Percentiles rank a stretch among this genome's conserved stretches.
Conservation (phyloP, 2,113 vertebrate genomes). For the Neolamprologus toae region DNA sequence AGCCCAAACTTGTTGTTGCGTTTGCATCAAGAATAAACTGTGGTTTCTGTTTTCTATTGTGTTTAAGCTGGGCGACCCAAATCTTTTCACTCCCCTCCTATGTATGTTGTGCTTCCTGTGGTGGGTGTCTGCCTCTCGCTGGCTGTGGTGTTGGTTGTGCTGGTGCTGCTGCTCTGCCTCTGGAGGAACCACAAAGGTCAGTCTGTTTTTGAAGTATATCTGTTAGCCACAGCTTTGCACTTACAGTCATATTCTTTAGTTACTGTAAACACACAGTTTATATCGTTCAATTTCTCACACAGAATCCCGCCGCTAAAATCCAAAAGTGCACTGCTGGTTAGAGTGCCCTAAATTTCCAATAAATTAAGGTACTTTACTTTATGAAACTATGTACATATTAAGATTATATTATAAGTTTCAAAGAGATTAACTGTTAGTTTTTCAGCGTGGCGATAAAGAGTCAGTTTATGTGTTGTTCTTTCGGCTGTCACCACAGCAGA, state of each 20-base stretch:
- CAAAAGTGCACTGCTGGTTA: background rate
- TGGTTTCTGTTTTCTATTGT: background rate
- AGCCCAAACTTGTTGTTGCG: background rate
- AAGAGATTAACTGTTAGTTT: background rate
- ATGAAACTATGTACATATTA: background rate
- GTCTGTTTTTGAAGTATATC: background rate
- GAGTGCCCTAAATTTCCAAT: background rate
- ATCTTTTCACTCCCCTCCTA: background rate
- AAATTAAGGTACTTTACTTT: background rate
- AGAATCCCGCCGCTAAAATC: rapidly evolving
- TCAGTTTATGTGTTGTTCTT: background rate
- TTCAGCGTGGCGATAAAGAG: rapidly evolving
- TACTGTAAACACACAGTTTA: background rate
- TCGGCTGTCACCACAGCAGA: background rate
- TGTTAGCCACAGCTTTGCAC: background rate
- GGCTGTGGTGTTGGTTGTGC: background rate
- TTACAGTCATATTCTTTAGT: background rate
- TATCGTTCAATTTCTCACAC: background rate
- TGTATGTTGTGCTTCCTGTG: background rate
- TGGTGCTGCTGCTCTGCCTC: background rate
- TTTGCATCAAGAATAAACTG: background rate
- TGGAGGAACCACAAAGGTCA: background rate
- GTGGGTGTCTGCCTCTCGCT: background rate
- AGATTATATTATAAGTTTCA: background rate
- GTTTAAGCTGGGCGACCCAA: background rate